Evolutionary conservation across 2,113 vertebrate species (phyloP).

Genomic region (Barbus barbus): DNA sequence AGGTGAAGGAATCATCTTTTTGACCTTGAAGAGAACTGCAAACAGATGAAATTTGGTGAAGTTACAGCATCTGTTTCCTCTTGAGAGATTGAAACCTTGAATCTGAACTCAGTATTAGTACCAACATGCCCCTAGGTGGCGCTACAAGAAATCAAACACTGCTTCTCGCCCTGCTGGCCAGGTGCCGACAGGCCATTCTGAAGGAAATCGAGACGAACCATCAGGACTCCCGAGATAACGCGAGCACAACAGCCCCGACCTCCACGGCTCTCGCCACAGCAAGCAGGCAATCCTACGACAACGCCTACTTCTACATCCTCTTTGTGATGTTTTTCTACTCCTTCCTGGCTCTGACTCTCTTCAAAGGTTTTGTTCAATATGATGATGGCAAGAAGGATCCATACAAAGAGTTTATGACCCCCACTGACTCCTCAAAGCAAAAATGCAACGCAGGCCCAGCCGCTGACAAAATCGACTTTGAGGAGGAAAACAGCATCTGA

Average conservation of each 20-base stretch:
- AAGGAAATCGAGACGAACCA: constrained; percentile 71
- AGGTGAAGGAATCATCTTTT: constrained; percentile 8
- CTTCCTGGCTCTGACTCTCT: constrained; percentile 84
- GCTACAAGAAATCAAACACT: constrained; percentile 75
- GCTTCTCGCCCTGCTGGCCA: constrained; percentile 71
- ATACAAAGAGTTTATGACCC: constrained; percentile 79
- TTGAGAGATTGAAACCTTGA: constrained; percentile 1
- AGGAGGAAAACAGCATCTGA: constrained; percentile 84
- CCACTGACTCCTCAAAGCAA: constrained; percentile 62
- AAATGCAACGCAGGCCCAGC: constrained; percentile 76
- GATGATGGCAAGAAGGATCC: constrained; percentile 82
- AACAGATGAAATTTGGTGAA: background rate
- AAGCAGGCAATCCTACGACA: constrained; percentile 81
- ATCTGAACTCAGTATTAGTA: background rate
- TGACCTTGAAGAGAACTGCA: background rate
- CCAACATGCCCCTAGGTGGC: background rate
- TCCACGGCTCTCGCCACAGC: constrained; percentile 28
- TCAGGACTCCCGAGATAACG: constrained; percentile 32
- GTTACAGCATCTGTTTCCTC: background rate
- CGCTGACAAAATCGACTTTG: constrained; percentile 82
- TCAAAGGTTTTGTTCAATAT: constrained; percentile 81
- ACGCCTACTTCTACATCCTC: constrained; percentile 87
- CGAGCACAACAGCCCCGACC: constrained; percentile 40
- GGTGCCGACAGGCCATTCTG: constrained; percentile 78
- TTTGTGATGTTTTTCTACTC: constrained; percentile 92